Evolutionary conservation across 2,113 vertebrate genomes (phyloP).

Genomic region (Cariama cristata): DNA sequence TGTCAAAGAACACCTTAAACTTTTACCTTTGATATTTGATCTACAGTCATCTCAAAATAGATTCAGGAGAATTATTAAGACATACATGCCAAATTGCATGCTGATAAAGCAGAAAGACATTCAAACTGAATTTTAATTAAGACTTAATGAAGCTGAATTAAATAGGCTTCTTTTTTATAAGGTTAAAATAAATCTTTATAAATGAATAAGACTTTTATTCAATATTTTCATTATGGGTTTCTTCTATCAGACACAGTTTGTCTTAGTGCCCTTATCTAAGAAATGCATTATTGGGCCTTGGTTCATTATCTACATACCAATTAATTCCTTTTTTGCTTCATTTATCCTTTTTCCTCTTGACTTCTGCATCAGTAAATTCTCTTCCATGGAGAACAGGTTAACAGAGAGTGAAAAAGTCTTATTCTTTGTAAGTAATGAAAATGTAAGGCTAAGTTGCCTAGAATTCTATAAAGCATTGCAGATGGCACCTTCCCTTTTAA

Average conservation of each 20-base stretch:
- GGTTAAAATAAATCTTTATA: slow-evolving; percentile 9
- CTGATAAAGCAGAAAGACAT: neutral
- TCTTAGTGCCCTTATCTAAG: neutral
- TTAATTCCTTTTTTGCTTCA: slow-evolving; percentile 31
- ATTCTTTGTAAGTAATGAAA: neutral
- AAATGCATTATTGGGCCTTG: neutral
- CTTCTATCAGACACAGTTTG: neutral
- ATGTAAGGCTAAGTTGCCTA: neutral
- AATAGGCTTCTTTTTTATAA: neutral
- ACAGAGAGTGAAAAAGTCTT: neutral
- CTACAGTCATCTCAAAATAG: neutral
- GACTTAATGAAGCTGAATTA: neutral
- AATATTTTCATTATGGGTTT: slow-evolving; percentile 17
- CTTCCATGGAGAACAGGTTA: neutral
- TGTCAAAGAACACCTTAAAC: neutral
- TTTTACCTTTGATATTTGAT: slow-evolving; percentile 8
- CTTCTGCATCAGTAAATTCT: slow-evolving; percentile 1
- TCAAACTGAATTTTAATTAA: slow-evolving; percentile 22
- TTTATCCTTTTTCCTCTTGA: slow-evolving; percentile 18
- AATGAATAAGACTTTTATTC: neutral
- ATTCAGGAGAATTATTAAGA: neutral
- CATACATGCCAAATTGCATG: neutral
- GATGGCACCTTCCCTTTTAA: neutral
- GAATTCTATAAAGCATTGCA: neutral
- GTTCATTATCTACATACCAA: slow-evolving; percentile 29